Conservation (phyloP, 2,113 vertebrate genomes). For the Grallaria varia region DNA sequence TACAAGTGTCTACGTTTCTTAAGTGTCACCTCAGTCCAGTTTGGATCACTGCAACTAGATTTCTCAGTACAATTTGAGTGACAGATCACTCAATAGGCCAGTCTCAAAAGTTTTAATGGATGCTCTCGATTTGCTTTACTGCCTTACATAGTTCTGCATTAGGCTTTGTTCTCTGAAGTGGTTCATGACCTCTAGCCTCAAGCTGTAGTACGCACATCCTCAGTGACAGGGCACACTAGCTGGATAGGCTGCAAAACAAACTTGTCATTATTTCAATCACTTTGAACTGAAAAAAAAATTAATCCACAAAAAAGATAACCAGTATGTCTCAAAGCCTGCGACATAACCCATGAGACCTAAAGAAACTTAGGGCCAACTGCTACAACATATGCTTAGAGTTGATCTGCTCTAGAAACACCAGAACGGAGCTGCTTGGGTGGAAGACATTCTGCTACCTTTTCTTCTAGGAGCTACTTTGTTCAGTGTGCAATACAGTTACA, state of each 20-base stretch:
- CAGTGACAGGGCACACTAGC: neutral
- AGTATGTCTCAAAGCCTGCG: neutral
- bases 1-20: neutral
- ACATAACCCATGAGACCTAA: neutral
- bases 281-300: neutral
- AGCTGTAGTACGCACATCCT: neutral
- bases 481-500: neutral
- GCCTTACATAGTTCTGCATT: neutral
- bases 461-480: neutral
- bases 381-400: neutral
- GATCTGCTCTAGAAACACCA: neutral
- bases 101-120: neutral
- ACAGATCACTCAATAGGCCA: neutral
- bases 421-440: neutral
- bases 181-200: neutral
- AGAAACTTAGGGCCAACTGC: neutral
- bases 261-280: neutral
- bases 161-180: neutral
- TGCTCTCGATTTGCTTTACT: neutral
- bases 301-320: neutral
- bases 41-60: neutral
- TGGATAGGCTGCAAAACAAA: neutral
- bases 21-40: neutral
- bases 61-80: neutral
- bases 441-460: neutral